A percentile compares a stretch with the other conserved stretches of the same genome.
These are phyloP conservation scores for Biston stratarius DNA, from an alignment of 2,888 invertebrate species.

Conservation along the genomic window DNA sequence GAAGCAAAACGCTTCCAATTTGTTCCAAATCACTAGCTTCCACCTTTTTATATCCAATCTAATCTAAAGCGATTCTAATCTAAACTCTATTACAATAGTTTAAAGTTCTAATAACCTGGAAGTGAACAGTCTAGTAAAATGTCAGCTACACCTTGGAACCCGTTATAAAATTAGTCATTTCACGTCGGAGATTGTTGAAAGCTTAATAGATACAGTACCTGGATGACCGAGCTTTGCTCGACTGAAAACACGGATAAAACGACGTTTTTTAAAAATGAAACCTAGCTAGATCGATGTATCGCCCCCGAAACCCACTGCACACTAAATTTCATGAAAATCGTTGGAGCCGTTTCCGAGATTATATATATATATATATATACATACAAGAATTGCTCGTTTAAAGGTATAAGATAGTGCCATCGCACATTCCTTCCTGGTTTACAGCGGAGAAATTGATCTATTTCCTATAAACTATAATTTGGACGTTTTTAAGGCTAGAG, in stretches of 20 bases:
- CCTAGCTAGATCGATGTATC: no score
- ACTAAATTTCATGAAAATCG: no score
- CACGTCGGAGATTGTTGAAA: constrained; percentile 29
- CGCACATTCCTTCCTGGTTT: constrained; percentile 39
- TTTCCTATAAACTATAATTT: no score
- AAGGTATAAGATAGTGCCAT: constrained; percentile 33
- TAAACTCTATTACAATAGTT: constrained; percentile 20
- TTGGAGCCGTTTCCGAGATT: no score
- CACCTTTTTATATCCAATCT: constrained; percentile 19
- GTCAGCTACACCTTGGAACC: constrained; percentile 39
- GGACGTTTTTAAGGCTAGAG: no score
- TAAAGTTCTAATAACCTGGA: constrained; percentile 20
- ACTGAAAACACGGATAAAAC: no score
- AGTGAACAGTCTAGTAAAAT: constrained; percentile 20
- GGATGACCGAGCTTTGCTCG: no score
- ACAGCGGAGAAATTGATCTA: constrained; percentile 12
- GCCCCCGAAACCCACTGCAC: no score
- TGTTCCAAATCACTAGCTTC: constrained; percentile 31
- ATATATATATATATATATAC: no score
- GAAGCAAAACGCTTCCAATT: constrained; percentile 29
- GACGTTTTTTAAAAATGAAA: no score
- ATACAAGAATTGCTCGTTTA: no score
- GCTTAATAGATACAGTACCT: constrained; percentile 23
- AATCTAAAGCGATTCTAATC: constrained; percentile 10
- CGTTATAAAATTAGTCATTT: constrained; percentile 44